phyloP scores from a whole-genome alignment of 2,113 vertebrate genomes.

The Sminthopsis crassicaudata region DNA sequence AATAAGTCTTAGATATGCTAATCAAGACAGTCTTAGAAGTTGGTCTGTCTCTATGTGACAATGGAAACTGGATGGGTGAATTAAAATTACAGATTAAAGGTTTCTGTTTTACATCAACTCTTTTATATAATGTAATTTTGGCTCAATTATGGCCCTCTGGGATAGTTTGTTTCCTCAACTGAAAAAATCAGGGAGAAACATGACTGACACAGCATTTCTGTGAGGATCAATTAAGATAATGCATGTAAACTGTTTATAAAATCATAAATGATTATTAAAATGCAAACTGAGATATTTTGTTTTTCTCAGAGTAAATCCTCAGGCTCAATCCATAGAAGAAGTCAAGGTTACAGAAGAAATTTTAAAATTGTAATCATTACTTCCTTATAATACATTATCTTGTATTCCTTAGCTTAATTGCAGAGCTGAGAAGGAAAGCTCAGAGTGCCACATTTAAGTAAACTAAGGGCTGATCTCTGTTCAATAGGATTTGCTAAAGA shows the following conservation, averaged over 20 bases:
- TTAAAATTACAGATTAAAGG: too few species aligned
- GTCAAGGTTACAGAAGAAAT: neutral
- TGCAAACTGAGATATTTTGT: neutral
- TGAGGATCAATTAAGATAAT: neutral
- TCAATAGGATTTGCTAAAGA: neutral
- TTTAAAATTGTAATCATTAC: neutral
- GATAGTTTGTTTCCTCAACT: too few species aligned
- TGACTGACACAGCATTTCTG: neutral
- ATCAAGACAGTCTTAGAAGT: too few species aligned
- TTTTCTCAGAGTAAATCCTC: neutral
- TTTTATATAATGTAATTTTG: too few species aligned
- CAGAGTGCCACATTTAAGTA: neutral
- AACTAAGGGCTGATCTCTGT: neutral
- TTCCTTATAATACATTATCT: neutral
- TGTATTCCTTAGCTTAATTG: neutral
- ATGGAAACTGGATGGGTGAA: too few species aligned
- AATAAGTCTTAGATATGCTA: too few species aligned
- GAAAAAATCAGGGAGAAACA: neutral
- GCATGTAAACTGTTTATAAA: neutral
- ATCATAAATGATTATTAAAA: neutral
- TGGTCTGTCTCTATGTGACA: too few species aligned
- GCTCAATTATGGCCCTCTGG: too few species aligned
- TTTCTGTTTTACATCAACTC: too few species aligned
- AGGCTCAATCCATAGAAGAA: neutral
- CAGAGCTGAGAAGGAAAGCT: neutral